Percentiles rank a stretch among this genome's conserved stretches.
phyloP scores from a whole-genome alignment of 1,140 invertebrate species.

The Popillia japonica region DNA sequence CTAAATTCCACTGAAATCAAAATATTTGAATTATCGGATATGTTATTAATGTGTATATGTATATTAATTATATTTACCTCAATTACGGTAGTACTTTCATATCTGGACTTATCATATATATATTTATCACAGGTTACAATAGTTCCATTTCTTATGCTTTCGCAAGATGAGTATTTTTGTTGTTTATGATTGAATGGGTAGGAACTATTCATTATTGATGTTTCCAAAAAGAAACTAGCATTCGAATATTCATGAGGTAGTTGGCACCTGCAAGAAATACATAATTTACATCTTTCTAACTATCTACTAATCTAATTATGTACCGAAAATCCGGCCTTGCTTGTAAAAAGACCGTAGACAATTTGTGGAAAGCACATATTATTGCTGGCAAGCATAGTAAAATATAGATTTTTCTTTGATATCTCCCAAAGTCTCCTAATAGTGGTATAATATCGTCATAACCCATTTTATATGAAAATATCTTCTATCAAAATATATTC shows the following conservation, averaged over 20 bases:
- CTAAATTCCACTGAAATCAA: slow-evolving; percentile 75
- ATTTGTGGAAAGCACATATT: slow-evolving; percentile 78
- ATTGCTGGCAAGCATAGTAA: slow-evolving; percentile 77
- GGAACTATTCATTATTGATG: slow-evolving; percentile 61
- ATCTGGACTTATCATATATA: slow-evolving; percentile 69
- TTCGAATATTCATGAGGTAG: slow-evolving; percentile 67
- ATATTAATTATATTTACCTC: slow-evolving; percentile 63
- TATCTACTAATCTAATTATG: slow-evolving; percentile 20
- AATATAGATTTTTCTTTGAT: slow-evolving; percentile 76
- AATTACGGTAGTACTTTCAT: slow-evolving; percentile 70
- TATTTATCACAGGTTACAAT: slow-evolving; percentile 64
- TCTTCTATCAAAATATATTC: background rate
- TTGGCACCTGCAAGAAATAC: slow-evolving; percentile 63
- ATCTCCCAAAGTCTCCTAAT: slow-evolving; percentile 78
- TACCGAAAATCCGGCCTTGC: slow-evolving; percentile 70
- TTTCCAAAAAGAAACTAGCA: slow-evolving; percentile 63
- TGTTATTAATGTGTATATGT: too few species aligned
- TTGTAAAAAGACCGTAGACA: slow-evolving; percentile 76
- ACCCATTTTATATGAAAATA: slow-evolving; percentile 65
- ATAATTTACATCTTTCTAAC: background rate
- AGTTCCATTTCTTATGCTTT: slow-evolving; percentile 58
- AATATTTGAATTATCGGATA: too few species aligned
- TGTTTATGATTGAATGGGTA: slow-evolving; percentile 65
- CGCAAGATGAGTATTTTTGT: slow-evolving; percentile 64
- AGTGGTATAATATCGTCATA: slow-evolving; percentile 76